Conservation (phyloP, 2,888 invertebrate genomes). For the Chalcis sispes region DNA sequence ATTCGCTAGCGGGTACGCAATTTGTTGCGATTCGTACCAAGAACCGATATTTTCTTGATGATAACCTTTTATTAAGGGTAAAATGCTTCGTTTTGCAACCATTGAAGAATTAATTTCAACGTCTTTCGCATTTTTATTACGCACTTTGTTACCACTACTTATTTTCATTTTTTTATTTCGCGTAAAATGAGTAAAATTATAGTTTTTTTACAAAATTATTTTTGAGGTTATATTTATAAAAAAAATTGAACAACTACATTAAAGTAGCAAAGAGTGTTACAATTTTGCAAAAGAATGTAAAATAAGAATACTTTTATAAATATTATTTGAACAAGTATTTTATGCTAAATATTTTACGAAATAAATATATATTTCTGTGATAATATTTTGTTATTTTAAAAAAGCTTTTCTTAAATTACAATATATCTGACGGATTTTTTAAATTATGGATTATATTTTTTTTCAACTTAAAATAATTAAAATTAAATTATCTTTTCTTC, state of each 20-base stretch:
- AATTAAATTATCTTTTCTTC: background rate
- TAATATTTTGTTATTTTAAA: background rate
- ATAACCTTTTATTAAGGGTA: slow-evolving; percentile 64
- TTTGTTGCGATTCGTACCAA: slow-evolving; percentile 46
- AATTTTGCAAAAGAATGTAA: no score
- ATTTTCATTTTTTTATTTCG: slow-evolving; percentile 19
- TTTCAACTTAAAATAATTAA: background rate
- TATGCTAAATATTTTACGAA: no score
- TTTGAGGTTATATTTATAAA: slow-evolving; percentile 25
- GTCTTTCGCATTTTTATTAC: background rate
- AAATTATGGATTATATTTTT: background rate
- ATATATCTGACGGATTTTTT: background rate
- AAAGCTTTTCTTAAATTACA: no score
- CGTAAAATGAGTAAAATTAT: background rate
- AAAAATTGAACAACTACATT: slow-evolving; percentile 10
- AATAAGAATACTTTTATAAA: no score
- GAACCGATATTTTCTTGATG: slow-evolving; percentile 41
- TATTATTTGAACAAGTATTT: no score
- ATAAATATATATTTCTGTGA: slow-evolving; percentile 26
- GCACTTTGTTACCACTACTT: background rate
- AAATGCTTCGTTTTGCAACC: slow-evolving; percentile 65
- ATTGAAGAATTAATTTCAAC: slow-evolving; percentile 60
- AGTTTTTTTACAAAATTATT: background rate
- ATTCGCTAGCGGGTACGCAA: slow-evolving; percentile 73
- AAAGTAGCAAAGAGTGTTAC: no score